These are phyloP conservation scores for Synchiropus splendidus DNA, from an alignment of 2,113 vertebrate species.

Conservation along the genomic window DNA sequence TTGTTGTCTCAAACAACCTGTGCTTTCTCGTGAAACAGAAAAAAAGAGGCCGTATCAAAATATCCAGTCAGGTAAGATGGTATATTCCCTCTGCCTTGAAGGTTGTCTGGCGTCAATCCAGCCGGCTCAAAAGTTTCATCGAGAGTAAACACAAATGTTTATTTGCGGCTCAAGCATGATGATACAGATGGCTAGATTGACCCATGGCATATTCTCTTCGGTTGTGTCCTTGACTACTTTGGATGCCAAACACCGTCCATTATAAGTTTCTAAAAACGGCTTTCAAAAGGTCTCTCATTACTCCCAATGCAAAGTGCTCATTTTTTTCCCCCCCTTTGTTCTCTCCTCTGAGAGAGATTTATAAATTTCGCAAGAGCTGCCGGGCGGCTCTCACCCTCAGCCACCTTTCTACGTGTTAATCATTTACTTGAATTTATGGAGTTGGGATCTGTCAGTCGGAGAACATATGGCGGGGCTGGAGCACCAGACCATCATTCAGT, in stretches of 20 bases:
- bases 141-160: slow-evolving; percentile 38
- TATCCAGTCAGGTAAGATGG: background rate
- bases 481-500: slow-evolving; percentile 42
- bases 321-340: slow-evolving; percentile 11
- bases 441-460: slow-evolving; percentile 24
- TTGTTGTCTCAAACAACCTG: too few species aligned
- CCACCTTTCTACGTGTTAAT: slow-evolving; percentile 21
- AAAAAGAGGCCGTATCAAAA: background rate
- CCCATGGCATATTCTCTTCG: slow-evolving; percentile 36
- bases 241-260: slow-evolving; percentile 44
- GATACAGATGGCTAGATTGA: slow-evolving; percentile 44
- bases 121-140: slow-evolving; percentile 16
- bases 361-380: slow-evolving; percentile 7
- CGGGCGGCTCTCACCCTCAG: slow-evolving; percentile 7
- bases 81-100: background rate
- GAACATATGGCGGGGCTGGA: slow-evolving; percentile 42
- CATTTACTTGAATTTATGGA: slow-evolving; percentile 13
- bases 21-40: too few species aligned
- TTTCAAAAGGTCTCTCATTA: slow-evolving; percentile 22
- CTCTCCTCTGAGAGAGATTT: slow-evolving; percentile 17
- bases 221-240: slow-evolving; percentile 50
- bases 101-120: slow-evolving; percentile 30
- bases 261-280: slow-evolving; percentile 35
- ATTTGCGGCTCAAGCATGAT: slow-evolving; percentile 13
- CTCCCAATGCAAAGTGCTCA: too few species aligned